Conservation (phyloP, 2,888 invertebrate genomes). For the Camptogramma bilineatum region DNA sequence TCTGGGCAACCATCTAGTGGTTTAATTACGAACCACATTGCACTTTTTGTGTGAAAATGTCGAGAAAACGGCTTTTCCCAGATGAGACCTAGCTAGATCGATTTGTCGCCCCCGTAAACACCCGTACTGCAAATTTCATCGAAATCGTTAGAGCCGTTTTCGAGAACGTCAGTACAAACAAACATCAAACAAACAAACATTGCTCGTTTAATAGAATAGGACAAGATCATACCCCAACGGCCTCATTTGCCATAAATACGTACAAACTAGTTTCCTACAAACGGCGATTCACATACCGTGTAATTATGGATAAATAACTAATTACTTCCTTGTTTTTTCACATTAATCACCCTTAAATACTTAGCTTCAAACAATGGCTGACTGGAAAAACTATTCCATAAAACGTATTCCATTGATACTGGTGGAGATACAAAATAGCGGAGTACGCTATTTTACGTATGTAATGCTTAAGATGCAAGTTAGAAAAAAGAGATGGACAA, state of each 20-base stretch:
- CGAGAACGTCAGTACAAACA: too few species aligned
- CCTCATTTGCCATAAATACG: slow-evolving; percentile 21
- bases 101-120: too few species aligned
- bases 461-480: neutral
- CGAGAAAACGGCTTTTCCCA: too few species aligned
- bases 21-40: too few species aligned
- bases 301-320: slow-evolving; percentile 45
- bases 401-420: slow-evolving; percentile 51
- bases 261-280: slow-evolving; percentile 32
- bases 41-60: too few species aligned
- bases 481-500: neutral
- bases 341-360: slow-evolving; percentile 51
- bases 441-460: neutral
- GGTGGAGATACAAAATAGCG: neutral
- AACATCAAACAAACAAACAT: too few species aligned
- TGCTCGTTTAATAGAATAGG: too few species aligned
- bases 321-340: slow-evolving; percentile 62
- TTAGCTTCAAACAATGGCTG: slow-evolving; percentile 62
- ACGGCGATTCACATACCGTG: slow-evolving; percentile 44
- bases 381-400: slow-evolving; percentile 63
- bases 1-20: too few species aligned
- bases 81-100: too few species aligned
- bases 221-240: slow-evolving; percentile 32
- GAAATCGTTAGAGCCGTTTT: too few species aligned
- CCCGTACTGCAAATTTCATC: too few species aligned